phyloP scores from a whole-genome alignment of 2,888 invertebrate genomes.

The Nemapogon koenigi region DNA sequence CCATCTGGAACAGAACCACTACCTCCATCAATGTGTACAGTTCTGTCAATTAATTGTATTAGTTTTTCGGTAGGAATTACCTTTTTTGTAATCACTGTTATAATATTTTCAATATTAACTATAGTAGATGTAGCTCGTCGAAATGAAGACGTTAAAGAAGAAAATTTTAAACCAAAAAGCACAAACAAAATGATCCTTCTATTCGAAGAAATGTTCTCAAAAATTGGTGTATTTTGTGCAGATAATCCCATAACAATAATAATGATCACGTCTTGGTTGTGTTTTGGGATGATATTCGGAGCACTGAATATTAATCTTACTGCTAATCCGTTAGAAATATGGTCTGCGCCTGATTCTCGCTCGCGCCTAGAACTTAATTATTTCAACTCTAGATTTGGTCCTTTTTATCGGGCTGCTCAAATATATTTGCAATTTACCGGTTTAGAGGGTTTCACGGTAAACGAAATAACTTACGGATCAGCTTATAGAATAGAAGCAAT shows the following conservation, averaged over 20 bases:
- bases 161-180: slow-evolving; percentile 5
- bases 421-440: slow-evolving; percentile 77
- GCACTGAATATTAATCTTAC: slow-evolving; percentile 72
- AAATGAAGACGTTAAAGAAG: slow-evolving; percentile 6
- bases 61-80: slow-evolving; percentile 69
- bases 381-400: slow-evolving; percentile 86
- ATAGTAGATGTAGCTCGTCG: slow-evolving; percentile 22
- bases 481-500: slow-evolving; percentile 81
- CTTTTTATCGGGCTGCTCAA: slow-evolving; percentile 90
- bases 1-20: slow-evolving; percentile 49
- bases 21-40: slow-evolving; percentile 49
- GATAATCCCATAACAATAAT: slow-evolving; percentile 70
- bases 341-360: slow-evolving; percentile 85
- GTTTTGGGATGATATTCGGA: slow-evolving; percentile 71
- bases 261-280: slow-evolving; percentile 66
- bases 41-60: slow-evolving; percentile 68
- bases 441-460: slow-evolving; percentile 36
- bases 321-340: slow-evolving; percentile 90
- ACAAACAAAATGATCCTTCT: slow-evolving; percentile 14
- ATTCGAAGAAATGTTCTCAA: slow-evolving; percentile 35
- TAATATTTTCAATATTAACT: slow-evolving; percentile 33
- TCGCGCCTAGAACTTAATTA: slow-evolving; percentile 85
- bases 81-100: slow-evolving; percentile 46
- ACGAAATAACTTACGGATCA: slow-evolving; percentile 71
- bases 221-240: slow-evolving; percentile 67